phyloP scores from a whole-genome alignment of 1,140 invertebrate species.

The Calliopsis andreniformis region DNA sequence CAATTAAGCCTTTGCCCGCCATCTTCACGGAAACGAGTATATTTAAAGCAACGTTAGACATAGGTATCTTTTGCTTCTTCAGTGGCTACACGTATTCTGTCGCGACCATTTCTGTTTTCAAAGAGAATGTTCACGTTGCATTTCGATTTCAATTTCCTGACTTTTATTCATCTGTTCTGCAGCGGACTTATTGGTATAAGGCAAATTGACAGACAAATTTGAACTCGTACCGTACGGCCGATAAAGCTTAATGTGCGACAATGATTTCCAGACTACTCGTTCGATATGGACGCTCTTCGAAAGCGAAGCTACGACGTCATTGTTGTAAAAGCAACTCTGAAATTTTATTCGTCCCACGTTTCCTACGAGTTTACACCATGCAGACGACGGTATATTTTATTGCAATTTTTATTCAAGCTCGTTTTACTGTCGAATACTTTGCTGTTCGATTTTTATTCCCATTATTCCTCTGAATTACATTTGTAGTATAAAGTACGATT shows the following conservation, averaged over 20 bases:
- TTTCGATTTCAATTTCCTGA: not conserved
- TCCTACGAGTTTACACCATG: not conserved
- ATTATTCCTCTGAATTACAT: too few relatives aligned
- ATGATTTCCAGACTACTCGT: conserved; percentile 26
- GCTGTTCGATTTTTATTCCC: too few relatives aligned
- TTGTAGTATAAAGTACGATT: too few relatives aligned
- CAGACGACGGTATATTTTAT: conserved; percentile 21
- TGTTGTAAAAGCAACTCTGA: conserved; percentile 15
- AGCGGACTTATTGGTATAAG: conserved; percentile 24
- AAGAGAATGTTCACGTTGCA: too few relatives aligned
- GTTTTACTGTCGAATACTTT: not conserved
- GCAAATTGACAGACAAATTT: conserved; percentile 29
- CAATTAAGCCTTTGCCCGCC: too few relatives aligned
- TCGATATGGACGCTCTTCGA: conserved; percentile 3
- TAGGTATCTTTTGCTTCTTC: not conserved
- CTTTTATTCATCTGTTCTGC: conserved; percentile 7
- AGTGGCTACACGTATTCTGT: not conserved
- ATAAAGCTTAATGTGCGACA: conserved; percentile 35
- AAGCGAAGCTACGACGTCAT: not conserved
- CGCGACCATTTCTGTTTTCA: too few relatives aligned
- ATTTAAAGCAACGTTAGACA: not conserved
- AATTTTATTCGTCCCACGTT: conserved; percentile 20
- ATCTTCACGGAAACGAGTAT: too few relatives aligned
- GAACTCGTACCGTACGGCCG: not conserved
- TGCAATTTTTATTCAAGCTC: conserved; percentile 12